Evolutionary conservation across 2,113 vertebrate species (phyloP), one percentile per base, ranked within the genome.

Genomic region (Ophthalmolycus amberensis): DNA sequence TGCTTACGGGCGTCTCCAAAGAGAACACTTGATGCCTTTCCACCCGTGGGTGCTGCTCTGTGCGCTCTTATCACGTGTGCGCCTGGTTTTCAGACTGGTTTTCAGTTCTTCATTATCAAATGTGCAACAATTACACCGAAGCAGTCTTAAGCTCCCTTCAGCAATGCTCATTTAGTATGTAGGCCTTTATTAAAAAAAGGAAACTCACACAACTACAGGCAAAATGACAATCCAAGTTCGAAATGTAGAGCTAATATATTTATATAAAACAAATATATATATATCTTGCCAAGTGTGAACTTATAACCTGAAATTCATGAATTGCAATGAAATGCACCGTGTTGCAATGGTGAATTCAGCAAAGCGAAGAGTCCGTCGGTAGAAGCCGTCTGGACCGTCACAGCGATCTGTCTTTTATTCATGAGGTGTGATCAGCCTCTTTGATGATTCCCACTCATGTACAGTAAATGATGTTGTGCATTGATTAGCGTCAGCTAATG

Each of bases 371-470:
- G 37, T 71, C 74, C 48, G 74, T 65, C 76, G 29, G 79, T 65
- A 63, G n/a, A 54, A 71, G 71, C 73, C 69, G 42, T 71, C 54
- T 38, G 56, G 27, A 9, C 63, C 50, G 32, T 50, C 54, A 29
- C 12, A 52, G 59, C 76, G 83, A 82, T 67, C 37, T 70, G 67
- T 67, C 77, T 89, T 60, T 62, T 11, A 32, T 40, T 58, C n/a
- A 50, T 54, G 52, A 56, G 42, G 70, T 46, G 58, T 79, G 86
- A 75, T 52, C 2, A 38, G 44, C 3, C 62, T 60, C 59, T 82
- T 72, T 89, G 71, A 86, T 74, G 60, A 48, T 59, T 64, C 40
- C 29, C 25, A 71, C 63, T 46, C 52, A 86, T 73, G 52, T 71
- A 79, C 62, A 71, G 37, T 29, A 68, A 50, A 1, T 37, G 3